Conservation (phyloP, 2,888 invertebrate genomes). For the Synergus japonicus region DNA sequence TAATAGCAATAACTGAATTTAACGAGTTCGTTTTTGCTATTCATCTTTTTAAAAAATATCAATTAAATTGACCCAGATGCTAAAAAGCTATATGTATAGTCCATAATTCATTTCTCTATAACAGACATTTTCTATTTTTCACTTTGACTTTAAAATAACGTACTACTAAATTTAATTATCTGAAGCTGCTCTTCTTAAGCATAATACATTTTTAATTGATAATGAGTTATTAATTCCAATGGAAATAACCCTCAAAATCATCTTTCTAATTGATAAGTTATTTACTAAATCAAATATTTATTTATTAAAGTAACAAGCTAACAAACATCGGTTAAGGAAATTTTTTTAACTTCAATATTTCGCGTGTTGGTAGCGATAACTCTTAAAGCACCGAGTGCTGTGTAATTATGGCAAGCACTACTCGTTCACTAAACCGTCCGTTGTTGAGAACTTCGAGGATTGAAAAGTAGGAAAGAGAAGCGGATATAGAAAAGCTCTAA, state of each 20-base stretch:
- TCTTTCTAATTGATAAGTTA: no score
- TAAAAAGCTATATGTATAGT: not conserved
- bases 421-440: slow-evolving; percentile 45
- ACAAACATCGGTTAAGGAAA: not conserved
- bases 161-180: not conserved
- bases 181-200: not conserved
- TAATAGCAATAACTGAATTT: no score
- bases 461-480: slow-evolving; percentile 47
- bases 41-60: no score
- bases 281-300: not conserved
- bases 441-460: slow-evolving; percentile 48
- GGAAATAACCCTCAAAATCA: no score
- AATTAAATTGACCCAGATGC: slow-evolving; percentile 24
- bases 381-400: slow-evolving; percentile 48
- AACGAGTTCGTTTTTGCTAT: no score
- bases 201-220: not conserved
- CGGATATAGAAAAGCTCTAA: slow-evolving; percentile 42
- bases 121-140: slow-evolving; percentile 15
- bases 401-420: slow-evolving; percentile 52
- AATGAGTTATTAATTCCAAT: not conserved
- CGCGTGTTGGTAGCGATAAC: slow-evolving; percentile 50
- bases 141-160: slow-evolving; percentile 18
- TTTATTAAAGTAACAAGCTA: not conserved
- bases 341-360: slow-evolving; percentile 44
- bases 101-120: slow-evolving; percentile 5